phyloP scores from a whole-genome alignment of 2,113 vertebrate species.

The Cyanoliseus patagonus region DNA sequence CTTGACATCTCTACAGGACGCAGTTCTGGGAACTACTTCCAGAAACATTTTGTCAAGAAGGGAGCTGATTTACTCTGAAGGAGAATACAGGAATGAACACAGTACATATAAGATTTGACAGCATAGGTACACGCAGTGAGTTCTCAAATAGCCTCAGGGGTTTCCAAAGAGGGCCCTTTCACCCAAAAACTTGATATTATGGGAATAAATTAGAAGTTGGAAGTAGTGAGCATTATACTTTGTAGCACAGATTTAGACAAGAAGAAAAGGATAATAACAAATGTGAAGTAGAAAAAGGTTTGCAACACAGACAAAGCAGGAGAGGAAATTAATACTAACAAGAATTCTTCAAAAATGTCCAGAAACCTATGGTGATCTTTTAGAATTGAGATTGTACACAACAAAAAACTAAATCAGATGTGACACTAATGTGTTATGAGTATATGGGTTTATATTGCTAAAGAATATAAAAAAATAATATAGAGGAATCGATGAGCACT shows the following conservation, averaged over 20 bases:
- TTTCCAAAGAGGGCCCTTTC: not conserved
- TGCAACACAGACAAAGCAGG: not conserved
- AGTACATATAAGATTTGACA: not conserved
- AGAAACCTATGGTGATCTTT: not conserved
- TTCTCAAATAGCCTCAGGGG: not conserved
- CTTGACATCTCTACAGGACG: not conserved
- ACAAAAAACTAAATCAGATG: not conserved
- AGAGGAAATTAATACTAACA: not conserved
- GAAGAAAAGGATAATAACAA: not conserved
- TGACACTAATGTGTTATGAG: not conserved
- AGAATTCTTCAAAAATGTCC: not conserved
- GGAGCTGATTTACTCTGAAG: not conserved
- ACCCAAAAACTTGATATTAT: not conserved
- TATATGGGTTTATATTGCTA: not conserved
- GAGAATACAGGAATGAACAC: not conserved
- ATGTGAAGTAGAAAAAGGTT: not conserved
- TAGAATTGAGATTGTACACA: not conserved
- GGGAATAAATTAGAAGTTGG: not conserved
- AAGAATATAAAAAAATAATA: not conserved
- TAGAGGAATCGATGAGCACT: not conserved
- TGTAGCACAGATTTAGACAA: not conserved
- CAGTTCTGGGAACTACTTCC: not conserved
- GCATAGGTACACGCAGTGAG: accelerated
- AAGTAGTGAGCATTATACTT: not conserved
- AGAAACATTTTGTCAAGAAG: not conserved